Conservation (phyloP, 1,140 invertebrate species). For the Microplitis demolitor region DNA sequence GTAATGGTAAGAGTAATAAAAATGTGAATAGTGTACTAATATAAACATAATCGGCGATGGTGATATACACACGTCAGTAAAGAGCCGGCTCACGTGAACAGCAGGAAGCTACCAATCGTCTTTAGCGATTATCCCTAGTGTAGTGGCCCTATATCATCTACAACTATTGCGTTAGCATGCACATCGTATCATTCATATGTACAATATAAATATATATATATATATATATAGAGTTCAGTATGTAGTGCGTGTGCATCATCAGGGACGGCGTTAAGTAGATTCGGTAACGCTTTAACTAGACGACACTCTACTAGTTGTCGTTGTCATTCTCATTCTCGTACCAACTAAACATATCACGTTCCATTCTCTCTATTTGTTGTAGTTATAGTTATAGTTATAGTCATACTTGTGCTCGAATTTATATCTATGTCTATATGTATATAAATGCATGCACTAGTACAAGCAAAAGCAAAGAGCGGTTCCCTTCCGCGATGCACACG, state of each 20-base stretch:
- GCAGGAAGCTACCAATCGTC: conserved; percentile 62
- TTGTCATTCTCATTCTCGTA: conserved; percentile 9
- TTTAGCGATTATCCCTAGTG: conserved; percentile 56
- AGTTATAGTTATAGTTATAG: too few relatives aligned
- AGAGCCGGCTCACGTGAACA: conserved; percentile 54
- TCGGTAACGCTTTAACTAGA: conserved; percentile 26
- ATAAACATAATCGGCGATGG: conserved; percentile 22
- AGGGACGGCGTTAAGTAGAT: conserved; percentile 60
- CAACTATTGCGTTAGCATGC: conserved; percentile 17
- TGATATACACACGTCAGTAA: conserved; percentile 29
- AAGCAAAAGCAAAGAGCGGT: neutral
- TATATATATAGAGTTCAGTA: too few relatives aligned
- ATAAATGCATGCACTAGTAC: neutral
- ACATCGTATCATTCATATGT: conserved; percentile 11
- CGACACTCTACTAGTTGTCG: neutral
- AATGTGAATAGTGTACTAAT: neutral
- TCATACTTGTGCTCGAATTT: too few relatives aligned
- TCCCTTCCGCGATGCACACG: conserved; percentile 18
- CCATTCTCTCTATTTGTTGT: neutral
- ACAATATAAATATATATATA: too few relatives aligned
- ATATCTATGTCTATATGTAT: neutral
- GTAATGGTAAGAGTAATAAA: neutral
- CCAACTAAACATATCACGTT: conserved; percentile 10
- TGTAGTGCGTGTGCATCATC: conserved; percentile 45
- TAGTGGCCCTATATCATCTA: conserved; percentile 34